Base-by-base conservation (phyloP, 2,888 invertebrate genomes). In the Drosophila limbata region DNA sequence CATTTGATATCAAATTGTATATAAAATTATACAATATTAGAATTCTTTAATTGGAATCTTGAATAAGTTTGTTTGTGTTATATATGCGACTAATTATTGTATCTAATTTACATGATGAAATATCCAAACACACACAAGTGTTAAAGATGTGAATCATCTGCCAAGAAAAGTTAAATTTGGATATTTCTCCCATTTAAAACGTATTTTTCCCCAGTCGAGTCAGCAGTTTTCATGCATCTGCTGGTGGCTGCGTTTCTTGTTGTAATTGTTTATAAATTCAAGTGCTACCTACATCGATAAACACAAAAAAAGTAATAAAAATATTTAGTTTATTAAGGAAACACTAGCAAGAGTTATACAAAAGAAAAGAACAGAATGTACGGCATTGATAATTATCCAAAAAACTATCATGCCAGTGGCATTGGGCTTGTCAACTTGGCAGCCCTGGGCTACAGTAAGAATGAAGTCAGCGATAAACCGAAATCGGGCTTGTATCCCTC, bases 331-430 rank as follows among this genome's bases (percentile, higher is more conserved):
- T 6, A 25, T 25, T 25, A 42, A 59, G 31, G 15, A 50, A 61
- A 53, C 10, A 47, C 8, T 19, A 21, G 33, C 9, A 50, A 40
- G 63, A 65, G 25, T 37, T n/a, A 45, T n/a, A 45, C 13, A 69
- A 69, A 52, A 59, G 37, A 69, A 51, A 5, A 25, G 4, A 25
- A 76, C 8, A 28, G 55, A 63, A 85, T 85, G 85, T 85, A 85
- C 76, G 81, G 80, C 64, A 73, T 85, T 62, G 85, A 85, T 81
- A 85, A 91, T 75, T 92, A 91, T 82, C 92, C 92, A 44, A 92
- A 92, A 81, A 92, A 92, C 83, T 92, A 91, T 86, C 90, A 91
- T 78, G 88, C 92, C 45, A 91, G 86, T 69, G 92, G 92, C 72
- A 90, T 91, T 79, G 92, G 92, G 51, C 90, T 91, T 59, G 90